phyloP scores from a whole-genome alignment of 2,113 vertebrate genomes.

The Nycticorax nycticorax region DNA sequence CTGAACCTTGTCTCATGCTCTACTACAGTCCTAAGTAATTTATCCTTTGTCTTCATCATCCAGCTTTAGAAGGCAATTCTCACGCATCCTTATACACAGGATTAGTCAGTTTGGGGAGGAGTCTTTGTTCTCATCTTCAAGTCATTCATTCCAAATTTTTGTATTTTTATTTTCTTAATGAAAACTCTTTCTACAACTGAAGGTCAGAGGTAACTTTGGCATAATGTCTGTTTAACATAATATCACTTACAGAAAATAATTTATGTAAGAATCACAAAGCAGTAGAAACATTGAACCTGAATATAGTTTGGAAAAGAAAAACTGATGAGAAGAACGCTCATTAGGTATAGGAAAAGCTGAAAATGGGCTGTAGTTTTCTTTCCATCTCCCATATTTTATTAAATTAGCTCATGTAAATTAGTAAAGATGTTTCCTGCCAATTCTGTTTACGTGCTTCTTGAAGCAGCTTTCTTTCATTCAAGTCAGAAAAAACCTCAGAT shows the following conservation, averaged over 20 bases:
- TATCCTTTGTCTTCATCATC: not conserved
- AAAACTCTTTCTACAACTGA: not conserved
- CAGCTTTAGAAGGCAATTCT: not conserved
- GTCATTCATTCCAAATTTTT: not conserved
- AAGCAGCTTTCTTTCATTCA: not conserved
- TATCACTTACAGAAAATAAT: not conserved
- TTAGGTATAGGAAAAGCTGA: not conserved
- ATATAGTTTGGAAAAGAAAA: not conserved
- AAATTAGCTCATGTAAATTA: slow-evolving; percentile 28
- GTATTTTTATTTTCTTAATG: not conserved
- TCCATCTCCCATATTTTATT: not conserved
- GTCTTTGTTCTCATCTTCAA: not conserved
- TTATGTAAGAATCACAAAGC: not conserved
- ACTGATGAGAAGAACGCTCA: not conserved
- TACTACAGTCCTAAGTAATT: not conserved
- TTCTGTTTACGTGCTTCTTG: not conserved
- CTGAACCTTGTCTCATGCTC: not conserved
- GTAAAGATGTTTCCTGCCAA: not conserved
- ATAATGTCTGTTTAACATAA: not conserved
- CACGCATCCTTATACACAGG: not conserved
- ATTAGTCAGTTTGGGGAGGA: not conserved
- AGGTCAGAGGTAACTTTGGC: not conserved
- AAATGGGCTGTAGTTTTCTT: not conserved
- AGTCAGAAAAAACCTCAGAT: not conserved
- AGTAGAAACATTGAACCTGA: not conserved